Evolutionary conservation across 1,140 invertebrate genomes (phyloP).

Genomic region (Euura lappo): DNA sequence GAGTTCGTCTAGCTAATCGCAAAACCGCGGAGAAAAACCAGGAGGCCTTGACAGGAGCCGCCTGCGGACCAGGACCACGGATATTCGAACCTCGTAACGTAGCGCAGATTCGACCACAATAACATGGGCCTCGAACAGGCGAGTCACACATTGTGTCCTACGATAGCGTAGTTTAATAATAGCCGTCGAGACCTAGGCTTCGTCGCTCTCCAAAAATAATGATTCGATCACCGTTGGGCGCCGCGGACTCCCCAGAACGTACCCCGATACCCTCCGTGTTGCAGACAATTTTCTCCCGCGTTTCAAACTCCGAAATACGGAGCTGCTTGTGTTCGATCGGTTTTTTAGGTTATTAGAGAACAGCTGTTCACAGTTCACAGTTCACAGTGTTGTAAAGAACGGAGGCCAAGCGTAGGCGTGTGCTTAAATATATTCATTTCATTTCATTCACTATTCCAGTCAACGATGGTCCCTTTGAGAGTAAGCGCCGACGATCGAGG

Average conservation of each 20-base stretch:
- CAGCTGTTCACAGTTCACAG: neutral
- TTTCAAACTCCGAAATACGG: neutral
- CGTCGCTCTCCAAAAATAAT: constrained; percentile 55
- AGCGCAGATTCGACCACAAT: neutral
- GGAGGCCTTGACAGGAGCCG: constrained; percentile 1
- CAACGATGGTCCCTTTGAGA: no score
- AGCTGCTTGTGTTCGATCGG: neutral
- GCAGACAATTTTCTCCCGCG: neutral
- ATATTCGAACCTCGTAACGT: no score
- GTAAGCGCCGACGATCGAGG: no score
- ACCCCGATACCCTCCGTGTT: constrained; percentile 4
- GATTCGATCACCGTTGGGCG: constrained; percentile 46
- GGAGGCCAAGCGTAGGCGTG: no score
- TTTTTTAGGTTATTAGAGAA: neutral
- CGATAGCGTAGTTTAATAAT: constrained; percentile 52
- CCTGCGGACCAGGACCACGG: no score
- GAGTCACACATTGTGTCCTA: constrained; percentile 42
- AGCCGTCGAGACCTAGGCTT: constrained; percentile 45
- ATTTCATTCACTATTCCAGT: no score
- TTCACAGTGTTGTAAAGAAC: no score
- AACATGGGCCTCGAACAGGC: constrained; percentile 32
- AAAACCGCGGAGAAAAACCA: no score
- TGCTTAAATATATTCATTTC: no score
- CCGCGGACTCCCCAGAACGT: constrained; percentile 21
- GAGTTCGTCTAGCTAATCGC: no score